Base-by-base conservation (phyloP, 2,888 invertebrate genomes). In the Lasius platythorax region DNA sequence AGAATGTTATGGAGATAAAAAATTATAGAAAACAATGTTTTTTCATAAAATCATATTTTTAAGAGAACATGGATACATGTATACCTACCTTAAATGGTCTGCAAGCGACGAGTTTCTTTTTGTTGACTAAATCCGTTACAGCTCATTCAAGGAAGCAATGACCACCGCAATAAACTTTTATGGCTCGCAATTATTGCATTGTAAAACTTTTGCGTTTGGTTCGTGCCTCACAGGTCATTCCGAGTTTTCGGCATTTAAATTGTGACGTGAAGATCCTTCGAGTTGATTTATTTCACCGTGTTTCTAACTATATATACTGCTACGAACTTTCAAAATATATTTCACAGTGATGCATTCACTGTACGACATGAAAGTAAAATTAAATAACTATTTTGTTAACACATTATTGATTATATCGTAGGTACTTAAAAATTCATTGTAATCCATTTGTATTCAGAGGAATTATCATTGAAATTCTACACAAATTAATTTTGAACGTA, bases 41-140 rank as follows among this genome's bases (percentile, higher is more conserved):
- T 46, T 50, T 50, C n/a, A n/a, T 50, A 50, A n/a, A 50, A n/a
- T n/a, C 8, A 8, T 50, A n/a, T 50, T 50, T 50, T 50, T 50
- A 50, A 46, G 15, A 8, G 8, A 8, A 8, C 8, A n/a, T 53
- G 8, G n/a, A 53, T 53, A n/a, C 2, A 53, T 53, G 6, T 53
- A 50, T 50, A 8, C n/a, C 8, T 50, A 8, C n/a, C 8, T 53
- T n/a, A 53, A 53, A 53, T n/a, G n/a, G 6, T 67, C 15, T 58
- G 64, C 61, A 46, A 82, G 63, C 64, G 30, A 70, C 50, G 50
- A 82, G 74, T 37, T 87, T 88, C 83, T 84, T 86, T 87, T 85
- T 91, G 92, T 93, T 93, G 91, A 91, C 91, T 91, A 94, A 93
- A 94, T 93, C 91, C 92, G 92, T 94, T 93, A 94, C 91, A 91